phyloP scores from a whole-genome alignment of 30 jellyfish, hydroid and myxozoan genomes.

The Hydractinia symbiolongicarpus region DNA sequence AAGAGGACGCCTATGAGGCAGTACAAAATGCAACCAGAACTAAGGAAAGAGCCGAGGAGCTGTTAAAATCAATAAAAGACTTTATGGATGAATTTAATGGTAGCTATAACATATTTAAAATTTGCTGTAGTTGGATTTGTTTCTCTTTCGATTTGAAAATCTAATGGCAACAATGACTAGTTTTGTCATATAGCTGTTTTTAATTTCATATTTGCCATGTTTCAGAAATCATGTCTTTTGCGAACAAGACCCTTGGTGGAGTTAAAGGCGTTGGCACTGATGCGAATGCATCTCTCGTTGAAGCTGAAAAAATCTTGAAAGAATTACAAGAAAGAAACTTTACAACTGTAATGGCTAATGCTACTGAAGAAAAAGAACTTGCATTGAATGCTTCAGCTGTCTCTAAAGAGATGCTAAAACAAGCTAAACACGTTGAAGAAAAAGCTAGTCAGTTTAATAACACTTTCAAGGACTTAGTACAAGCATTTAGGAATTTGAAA shows the following conservation, averaged over 20 bases:
- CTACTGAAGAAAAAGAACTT: conserved; percentile 37
- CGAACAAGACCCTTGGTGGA: conserved; percentile 62
- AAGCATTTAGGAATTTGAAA: conserved; percentile 12
- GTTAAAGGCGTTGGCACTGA: conserved; percentile 44
- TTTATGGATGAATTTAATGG: conserved; percentile 45
- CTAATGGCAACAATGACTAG: too few relatives aligned
- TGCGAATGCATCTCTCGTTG: conserved; percentile 57
- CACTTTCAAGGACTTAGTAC: conserved; percentile 29
- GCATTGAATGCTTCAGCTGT: conserved; percentile 46
- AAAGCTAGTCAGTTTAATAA: conserved; percentile 28
- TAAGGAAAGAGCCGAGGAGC: conserved; percentile 52
- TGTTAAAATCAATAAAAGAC: conserved; percentile 39
- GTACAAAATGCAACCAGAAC: conserved; percentile 54
- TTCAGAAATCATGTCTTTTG: conserved; percentile 51
- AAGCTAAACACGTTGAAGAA: conserved; percentile 31
- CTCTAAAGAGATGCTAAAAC: conserved; percentile 46
- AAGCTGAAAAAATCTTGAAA: conserved; percentile 49
- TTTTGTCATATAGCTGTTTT: too few relatives aligned
- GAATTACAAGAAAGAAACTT: conserved; percentile 61
- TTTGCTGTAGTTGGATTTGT: too few relatives aligned
- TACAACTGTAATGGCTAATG: conserved; percentile 25
- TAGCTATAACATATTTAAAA: background rate
- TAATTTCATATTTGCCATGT: background rate
- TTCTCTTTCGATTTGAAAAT: too few relatives aligned
- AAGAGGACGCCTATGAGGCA: conserved; percentile 31